Base-by-base conservation (phyloP, 2,888 invertebrate species). In the Oasisia sp. region DNA sequence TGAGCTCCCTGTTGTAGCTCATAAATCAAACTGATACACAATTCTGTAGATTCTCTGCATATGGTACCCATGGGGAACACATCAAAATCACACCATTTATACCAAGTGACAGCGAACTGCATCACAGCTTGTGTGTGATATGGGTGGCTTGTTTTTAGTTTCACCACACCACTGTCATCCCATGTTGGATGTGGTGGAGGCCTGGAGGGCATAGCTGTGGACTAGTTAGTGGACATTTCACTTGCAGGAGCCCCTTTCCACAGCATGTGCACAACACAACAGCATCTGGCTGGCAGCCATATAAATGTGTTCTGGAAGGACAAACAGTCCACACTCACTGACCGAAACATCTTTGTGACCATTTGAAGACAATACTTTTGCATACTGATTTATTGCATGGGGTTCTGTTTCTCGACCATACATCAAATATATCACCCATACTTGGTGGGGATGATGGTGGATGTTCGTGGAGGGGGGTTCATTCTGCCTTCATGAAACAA, bases 261-360 rank as follows among this genome's bases (percentile, higher is more conserved):
- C 93, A 94, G 90, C 93, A 93, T 14, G 93, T 92, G 90, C 93
- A 93, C 2, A 91, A 91, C 27, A 93, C 91, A 12, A 91, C 32
- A 32, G 93, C 93, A 92, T 93, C 93, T 89, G 93, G 89, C 93
- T 93, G 50, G 93, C 93, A 14, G 93, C 92, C 92, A 93, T 92
- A 45, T 92, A 32, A 14, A 92, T 92, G n/a, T 92, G 93, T 1
- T 74, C 38, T 58, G 44, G 27, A 32, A 91, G 92, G 12, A 93
- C 56, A 44, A 92, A 19, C 0, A 93, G 89, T 19, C 93, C 93
- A 89, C 56, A 58, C n/a, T 90, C 91, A 19, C 19, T 44, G 56
- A 89, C 32, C 1, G 44, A 19, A 32, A 93, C 92, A 58, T 93
- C 89, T 11, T 45, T n/a, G 50, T 93, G 93, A 4, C 58, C 58